Conservation (phyloP, 2,113 vertebrate genomes). For the rabbit (Oryctolagus cuniculus) region mOryCun1.1 NC_091445.1:21515001-21515500, state of each 20-base stretch:
- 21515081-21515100: too few relatives aligned
- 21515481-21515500: neutral
- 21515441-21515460: slow-evolving; percentile 17
- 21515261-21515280: slow-evolving; percentile 26
- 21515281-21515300: neutral
- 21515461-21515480: neutral
- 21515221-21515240: too few relatives aligned
- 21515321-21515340: neutral
- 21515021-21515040: too few relatives aligned
- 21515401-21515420: slow-evolving; percentile 24
- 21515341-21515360: neutral
- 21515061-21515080: too few relatives aligned
- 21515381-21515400: neutral
- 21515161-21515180: too few relatives aligned
- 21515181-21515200: too few relatives aligned
- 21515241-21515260: neutral
- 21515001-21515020: too few relatives aligned
- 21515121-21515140: too few relatives aligned
- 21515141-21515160: too few relatives aligned
- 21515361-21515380: neutral
- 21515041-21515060: too few relatives aligned
- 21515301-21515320: slow-evolving; percentile 2
- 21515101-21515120: too few relatives aligned
- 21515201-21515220: too few relatives aligned
- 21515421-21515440: neutral